A percentile compares a stretch with the other conserved stretches of the same genome.
Evolutionary conservation across 2,797 vertebrate species (phyloP).

Genomic region (Garrulus glandarius): DNA sequence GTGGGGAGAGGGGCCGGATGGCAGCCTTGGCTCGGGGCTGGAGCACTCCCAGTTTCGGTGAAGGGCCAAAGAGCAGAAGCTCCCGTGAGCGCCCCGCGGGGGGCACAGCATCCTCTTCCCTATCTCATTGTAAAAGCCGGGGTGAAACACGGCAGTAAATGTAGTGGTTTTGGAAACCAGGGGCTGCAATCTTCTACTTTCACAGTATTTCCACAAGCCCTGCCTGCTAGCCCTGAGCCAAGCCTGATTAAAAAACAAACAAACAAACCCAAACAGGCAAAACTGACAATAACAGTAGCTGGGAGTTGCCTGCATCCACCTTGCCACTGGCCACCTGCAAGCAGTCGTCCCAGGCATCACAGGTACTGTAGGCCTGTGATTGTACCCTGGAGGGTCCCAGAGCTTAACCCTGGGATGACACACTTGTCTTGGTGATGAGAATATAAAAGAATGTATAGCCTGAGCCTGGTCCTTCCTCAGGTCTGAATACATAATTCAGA

Average conservation of each 20-base stretch:
- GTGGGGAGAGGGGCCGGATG: rapidly evolving
- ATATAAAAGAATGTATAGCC: not conserved
- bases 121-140: not conserved
- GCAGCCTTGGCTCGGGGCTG: not conserved
- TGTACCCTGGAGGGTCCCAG: too few species aligned
- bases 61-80: rapidly evolving
- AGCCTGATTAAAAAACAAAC: not conserved
- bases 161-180: not conserved
- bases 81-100: rapidly evolving
- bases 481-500: not conserved
- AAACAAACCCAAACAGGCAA: not conserved
- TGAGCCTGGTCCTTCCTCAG: not conserved
- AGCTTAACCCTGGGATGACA: not conserved
- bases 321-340: not conserved
- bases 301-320: not conserved
- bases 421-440: not conserved
- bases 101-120: not conserved
- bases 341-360: rapidly evolving
- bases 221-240: not conserved
- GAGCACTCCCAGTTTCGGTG: rapidly evolving
- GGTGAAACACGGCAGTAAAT: not conserved
- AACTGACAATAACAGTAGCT: not conserved
- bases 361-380: not conserved
- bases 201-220: not conserved
- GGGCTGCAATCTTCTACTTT: not conserved